Percentiles rank a stretch among this genome's conserved stretches.
phyloP scores from a whole-genome alignment of 1,140 invertebrate species.

The Ostrea edulis region DNA sequence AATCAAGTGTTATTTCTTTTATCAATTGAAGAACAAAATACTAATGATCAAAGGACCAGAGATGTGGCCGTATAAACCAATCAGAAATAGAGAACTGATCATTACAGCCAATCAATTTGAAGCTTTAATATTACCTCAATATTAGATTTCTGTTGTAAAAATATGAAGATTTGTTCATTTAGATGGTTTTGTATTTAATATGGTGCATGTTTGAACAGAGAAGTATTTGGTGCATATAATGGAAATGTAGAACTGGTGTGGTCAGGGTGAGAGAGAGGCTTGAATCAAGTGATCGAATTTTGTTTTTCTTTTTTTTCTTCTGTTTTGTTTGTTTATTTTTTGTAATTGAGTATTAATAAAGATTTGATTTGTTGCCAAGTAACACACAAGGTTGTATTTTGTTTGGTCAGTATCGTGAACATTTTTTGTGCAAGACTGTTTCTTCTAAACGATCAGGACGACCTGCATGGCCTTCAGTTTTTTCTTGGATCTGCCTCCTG shows the following conservation, averaged over 20 bases:
- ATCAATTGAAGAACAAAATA: slow-evolving; percentile 26
- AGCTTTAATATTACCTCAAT: slow-evolving; percentile 54
- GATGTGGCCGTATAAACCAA: slow-evolving; percentile 43
- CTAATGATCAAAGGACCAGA: slow-evolving; percentile 28
- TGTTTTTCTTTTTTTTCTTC: slow-evolving; percentile 4
- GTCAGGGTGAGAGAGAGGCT: not conserved
- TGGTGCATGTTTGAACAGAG: slow-evolving; percentile 53
- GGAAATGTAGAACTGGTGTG: slow-evolving; percentile 16
- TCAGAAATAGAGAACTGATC: slow-evolving; percentile 40
- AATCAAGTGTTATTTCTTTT: slow-evolving; percentile 22
- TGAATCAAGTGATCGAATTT: slow-evolving; percentile 33
- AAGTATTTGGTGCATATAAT: slow-evolving; percentile 55
- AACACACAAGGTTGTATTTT: slow-evolving; percentile 30
- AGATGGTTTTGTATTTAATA: slow-evolving; percentile 42
- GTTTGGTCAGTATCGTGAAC: slow-evolving; percentile 2
- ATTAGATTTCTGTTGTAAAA: slow-evolving; percentile 51
- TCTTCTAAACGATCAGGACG: not conserved
- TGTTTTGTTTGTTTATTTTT: slow-evolving; percentile 39
- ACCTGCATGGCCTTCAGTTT: not conserved
- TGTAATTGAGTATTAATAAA: slow-evolving; percentile 25
- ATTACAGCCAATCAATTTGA: slow-evolving; percentile 50
- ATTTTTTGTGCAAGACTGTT: not conserved
- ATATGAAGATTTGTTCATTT: slow-evolving; percentile 31
- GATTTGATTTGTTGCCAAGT: slow-evolving; percentile 37
- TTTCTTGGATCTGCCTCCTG: not conserved